Base-by-base conservation (phyloP, 2,797 vertebrate genomes). In the Eospalax fontanierii region DNA sequence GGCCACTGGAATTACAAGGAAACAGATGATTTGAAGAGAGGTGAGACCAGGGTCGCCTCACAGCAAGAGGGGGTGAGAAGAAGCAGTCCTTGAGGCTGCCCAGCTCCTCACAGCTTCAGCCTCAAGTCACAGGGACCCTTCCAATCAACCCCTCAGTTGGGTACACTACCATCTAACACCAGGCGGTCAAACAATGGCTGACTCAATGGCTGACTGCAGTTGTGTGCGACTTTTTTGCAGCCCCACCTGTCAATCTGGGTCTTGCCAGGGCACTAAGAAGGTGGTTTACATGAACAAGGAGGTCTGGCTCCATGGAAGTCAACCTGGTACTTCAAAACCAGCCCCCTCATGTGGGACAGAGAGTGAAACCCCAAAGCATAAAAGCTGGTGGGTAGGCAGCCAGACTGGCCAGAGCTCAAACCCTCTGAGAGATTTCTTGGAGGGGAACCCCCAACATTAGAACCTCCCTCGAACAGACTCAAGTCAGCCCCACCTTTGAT, bases 401-500 rank as follows among this genome's bases (percentile, higher is more conserved):
- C 43, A 46, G 50, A 40, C 61, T 30, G 30, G 35, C 33, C 46
- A 6, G 2, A 61, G 24, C n/a, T 21, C 93, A 93, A 68, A 79
- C 19, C 82, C 82, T 40, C 68, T 3, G n/a, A 43, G 40, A 66
- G 26, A 87, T 12, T 74, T 89, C 87, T 70, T 15, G n/a, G 50
- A 71, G 50, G 80, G 74, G 66, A 65, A 89, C 30, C 30, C n/a
- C 84, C 1, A 26, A 28, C 0, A 40, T 15, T 54, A 65, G 75
- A 30, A 43, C 57, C 46, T 30, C 21, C 38, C 28, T 61, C 0
- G 0, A 9, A 68, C 21, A 18, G 59, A 21, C 40, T 54, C 3
- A 1, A 35, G 50, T 8, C 46, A 71, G 82, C 76, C 94, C 33
- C 80, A 99, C 99, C 99, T 99, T 99, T 99, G 95, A 99, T 98